Percentiles rank a stretch among this genome's conserved stretches.
phyloP scores from a whole-genome alignment of 1,140 invertebrate genomes.

The Sesamia nonagrioides region DNA sequence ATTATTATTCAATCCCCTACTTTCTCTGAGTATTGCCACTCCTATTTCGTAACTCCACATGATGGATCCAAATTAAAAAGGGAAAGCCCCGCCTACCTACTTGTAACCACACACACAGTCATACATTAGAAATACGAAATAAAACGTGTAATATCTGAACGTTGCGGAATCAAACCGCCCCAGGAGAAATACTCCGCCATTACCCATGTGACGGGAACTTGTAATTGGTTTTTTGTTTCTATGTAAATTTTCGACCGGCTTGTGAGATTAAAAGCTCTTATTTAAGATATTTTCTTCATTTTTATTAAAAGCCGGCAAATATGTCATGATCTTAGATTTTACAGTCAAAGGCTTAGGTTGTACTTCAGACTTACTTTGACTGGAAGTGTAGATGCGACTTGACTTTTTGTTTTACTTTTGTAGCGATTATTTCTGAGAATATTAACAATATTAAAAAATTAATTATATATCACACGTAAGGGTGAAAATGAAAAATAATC shows the following conservation, averaged over 20 bases:
- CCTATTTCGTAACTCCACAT: background rate
- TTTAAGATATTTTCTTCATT: constrained; percentile 43
- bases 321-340: background rate
- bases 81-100: background rate
- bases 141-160: constrained; percentile 44
- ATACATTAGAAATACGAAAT: constrained; percentile 39
- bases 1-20: background rate
- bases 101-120: background rate
- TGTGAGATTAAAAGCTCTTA: constrained; percentile 46
- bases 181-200: constrained; percentile 48
- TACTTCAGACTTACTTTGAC: too few species aligned
- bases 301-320: background rate
- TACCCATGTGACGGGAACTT: constrained; percentile 52
- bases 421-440: too few species aligned
- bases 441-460: too few species aligned
- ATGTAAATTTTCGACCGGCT: constrained; percentile 44
- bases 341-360: too few species aligned
- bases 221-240: constrained; percentile 56
- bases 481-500: too few species aligned
- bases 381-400: too few species aligned
- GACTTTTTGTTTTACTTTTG: too few species aligned
- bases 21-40: background rate
- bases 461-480: too few species aligned
- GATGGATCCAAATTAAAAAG: constrained; percentile 7
- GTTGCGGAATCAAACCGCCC: constrained; percentile 20